Evolutionary conservation across 2,113 vertebrate genomes (phyloP), one percentile per base, ranked within the genome.

Genomic region (Saccopteryx leptura): DNA sequence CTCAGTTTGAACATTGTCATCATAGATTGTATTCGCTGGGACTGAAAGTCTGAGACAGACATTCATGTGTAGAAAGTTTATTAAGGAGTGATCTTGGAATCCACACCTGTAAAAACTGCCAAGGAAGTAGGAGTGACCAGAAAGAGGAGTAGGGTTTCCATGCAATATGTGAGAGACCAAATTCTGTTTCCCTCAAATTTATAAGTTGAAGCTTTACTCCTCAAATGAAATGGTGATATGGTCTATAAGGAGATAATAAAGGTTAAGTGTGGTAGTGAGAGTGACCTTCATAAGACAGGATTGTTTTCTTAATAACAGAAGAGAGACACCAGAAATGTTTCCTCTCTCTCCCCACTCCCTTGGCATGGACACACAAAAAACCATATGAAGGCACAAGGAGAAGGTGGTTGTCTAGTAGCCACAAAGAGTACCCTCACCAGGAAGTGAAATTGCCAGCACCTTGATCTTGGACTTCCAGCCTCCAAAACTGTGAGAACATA

Each of bases 41-140:
- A 39, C 66, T 82, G n/a, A 94, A 81, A 88, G 46, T 52, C 60
- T 50, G 23, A 88, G 10, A 84, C 79, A 93, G 66, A 65, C 50
- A 72, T 66, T 56, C 66, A 39, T 52, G 18, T 66, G 4, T 23
- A 72, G n/a, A 46, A 87, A 88, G 33, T 31, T 71, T 56, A 56
- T 61, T 89, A 79, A 10, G 14, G 48, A 58, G 7, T 85, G 21
- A 5, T 26, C 52, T 68, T 75, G 48, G 66, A 24, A 61, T 33
- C n/a, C 46, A 92, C n/a, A 69, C 31, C 26, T 74, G 17, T n/a
- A 39, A 52, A 79, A 90, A 72, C 23, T 86, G 13, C 65, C 65
- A 85, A 4, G 14, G 33, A 96, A 88, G 28, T 7, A 74, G 10
- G 6, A 63, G 9, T 84, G 46, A 46, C 15, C 6, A 56, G 78